Evolutionary conservation across 2,888 invertebrate species (phyloP).

Genomic region (Isoperla grammatica): DNA sequence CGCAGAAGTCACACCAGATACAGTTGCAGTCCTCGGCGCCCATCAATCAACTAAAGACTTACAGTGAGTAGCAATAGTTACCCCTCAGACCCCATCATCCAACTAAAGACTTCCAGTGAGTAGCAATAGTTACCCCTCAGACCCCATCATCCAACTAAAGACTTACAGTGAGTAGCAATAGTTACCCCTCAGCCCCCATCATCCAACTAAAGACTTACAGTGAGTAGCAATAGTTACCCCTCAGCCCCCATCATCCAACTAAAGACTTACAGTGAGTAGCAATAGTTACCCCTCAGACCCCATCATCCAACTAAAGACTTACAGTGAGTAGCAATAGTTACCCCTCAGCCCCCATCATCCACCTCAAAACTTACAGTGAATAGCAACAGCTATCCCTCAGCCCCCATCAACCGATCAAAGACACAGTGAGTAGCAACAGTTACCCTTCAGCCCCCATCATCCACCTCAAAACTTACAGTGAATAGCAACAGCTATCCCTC

Average conservation of each 20-base stretch:
- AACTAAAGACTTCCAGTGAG: constrained; percentile 63
- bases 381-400: constrained; percentile 41
- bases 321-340: constrained; percentile 54
- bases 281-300: constrained; percentile 42
- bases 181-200: constrained; percentile 45
- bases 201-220: constrained; percentile 61
- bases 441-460: constrained; percentile 46
- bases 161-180: constrained; percentile 55
- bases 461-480: constrained; percentile 61
- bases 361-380: constrained; percentile 63
- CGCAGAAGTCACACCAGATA: constrained; percentile 42
- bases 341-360: constrained; percentile 48
- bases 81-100: constrained; percentile 48
- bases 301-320: constrained; percentile 57
- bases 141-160: constrained; percentile 54
- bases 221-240: constrained; percentile 48
- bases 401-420: constrained; percentile 54
- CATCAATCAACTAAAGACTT: constrained; percentile 57
- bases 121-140: constrained; percentile 41
- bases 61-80: constrained; percentile 54
- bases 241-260: constrained; percentile 51
- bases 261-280: constrained; percentile 59
- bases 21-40: constrained; percentile 43
- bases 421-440: constrained; percentile 54
- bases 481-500: constrained; percentile 46